A percentile compares a stretch with the other conserved stretches of the same genome.
phyloP scores from a whole-genome alignment of 2,888 invertebrate genomes.

The Macroteleia sp. region DNA sequence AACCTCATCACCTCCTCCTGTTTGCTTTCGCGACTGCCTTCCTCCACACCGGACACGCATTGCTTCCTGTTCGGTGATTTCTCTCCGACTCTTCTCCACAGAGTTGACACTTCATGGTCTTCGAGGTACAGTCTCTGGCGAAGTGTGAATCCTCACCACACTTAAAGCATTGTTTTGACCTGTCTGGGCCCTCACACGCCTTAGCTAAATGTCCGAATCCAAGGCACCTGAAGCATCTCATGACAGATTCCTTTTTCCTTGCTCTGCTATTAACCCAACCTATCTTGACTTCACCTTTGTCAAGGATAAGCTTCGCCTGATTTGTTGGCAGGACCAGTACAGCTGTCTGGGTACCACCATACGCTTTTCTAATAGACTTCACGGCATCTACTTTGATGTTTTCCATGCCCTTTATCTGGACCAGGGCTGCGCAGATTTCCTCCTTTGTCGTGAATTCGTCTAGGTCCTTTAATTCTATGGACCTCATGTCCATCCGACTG shows the following conservation, averaged over 20 bases:
- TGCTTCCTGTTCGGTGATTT: neutral
- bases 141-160: slow-evolving; percentile 14
- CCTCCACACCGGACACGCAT: too few relatives aligned
- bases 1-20: slow-evolving; percentile 7
- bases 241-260: neutral
- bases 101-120: slow-evolving; percentile 19
- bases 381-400: too few relatives aligned
- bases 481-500: neutral
- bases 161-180: slow-evolving; percentile 23
- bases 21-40: neutral
- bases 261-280: slow-evolving; percentile 28
- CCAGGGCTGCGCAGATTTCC: slow-evolving; percentile 10
- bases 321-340: slow-evolving; percentile 4
- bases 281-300: slow-evolving; percentile 1
- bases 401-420: too few relatives aligned
- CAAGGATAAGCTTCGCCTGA: neutral
- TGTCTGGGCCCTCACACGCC: slow-evolving; percentile 7
- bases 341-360: slow-evolving; percentile 13
- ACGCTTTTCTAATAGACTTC: slow-evolving; percentile 17
- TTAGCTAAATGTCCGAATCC: slow-evolving; percentile 17
- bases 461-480: neutral
- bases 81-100: slow-evolving; percentile 6
- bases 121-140: slow-evolving; percentile 7
- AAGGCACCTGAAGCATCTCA: neutral
- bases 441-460: slow-evolving; percentile 6